Percentiles rank a stretch among this genome's conserved stretches.
These are phyloP conservation scores for Baronia brevicornis DNA, from an alignment of 2,888 invertebrate species.

Conservation along the genomic window DNA sequence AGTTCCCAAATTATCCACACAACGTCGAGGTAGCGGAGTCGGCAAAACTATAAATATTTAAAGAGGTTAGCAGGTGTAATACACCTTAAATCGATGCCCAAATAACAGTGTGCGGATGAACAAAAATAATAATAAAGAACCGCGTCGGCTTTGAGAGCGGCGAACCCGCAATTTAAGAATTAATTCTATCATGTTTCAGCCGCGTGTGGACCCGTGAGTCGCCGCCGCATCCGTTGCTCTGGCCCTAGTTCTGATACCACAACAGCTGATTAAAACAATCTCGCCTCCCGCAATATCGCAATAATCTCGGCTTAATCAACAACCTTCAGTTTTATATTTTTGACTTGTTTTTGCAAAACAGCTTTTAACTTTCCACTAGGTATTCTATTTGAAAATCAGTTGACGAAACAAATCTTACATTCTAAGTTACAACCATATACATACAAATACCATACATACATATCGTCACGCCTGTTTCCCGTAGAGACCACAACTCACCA, in stretches of 20 bases:
- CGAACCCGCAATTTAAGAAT: conserved; percentile 60
- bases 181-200: conserved; percentile 61
- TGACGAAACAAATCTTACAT: too few species aligned
- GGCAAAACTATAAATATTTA: conserved; percentile 62
- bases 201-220: conserved; percentile 35
- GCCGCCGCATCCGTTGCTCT: too few species aligned
- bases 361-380: conserved; percentile 4
- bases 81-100: conserved; percentile 56
- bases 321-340: conserved; percentile 17
- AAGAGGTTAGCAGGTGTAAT: conserved; percentile 65
- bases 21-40: conserved; percentile 35
- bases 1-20: conserved; percentile 41
- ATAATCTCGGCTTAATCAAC: conserved; percentile 48
- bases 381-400: too few species aligned
- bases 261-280: conserved; percentile 51
- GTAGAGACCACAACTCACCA: too few species aligned
- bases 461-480: too few species aligned
- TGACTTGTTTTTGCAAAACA: conserved; percentile 7
- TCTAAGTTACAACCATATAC: too few species aligned
- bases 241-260: too few species aligned
- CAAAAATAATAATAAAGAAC: conserved; percentile 51
- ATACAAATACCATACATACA: too few species aligned
- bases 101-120: conserved; percentile 54
- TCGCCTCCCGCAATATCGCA: conserved; percentile 39
- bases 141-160: conserved; percentile 37